Evolutionary conservation across 1,140 invertebrate genomes (phyloP).

Genomic region (Aradophagus sp.): DNA sequence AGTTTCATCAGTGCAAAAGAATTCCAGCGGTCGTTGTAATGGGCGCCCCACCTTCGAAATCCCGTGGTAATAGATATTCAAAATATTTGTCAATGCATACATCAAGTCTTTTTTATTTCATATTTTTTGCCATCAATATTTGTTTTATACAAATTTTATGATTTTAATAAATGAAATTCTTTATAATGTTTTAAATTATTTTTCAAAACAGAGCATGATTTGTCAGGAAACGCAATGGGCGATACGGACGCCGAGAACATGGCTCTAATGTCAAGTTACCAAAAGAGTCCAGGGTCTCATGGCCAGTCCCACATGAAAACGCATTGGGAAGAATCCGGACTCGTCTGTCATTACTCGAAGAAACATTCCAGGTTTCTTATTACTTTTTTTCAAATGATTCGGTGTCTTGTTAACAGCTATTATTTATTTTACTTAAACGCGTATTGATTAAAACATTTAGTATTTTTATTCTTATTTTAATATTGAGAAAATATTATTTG

Average conservation of each 20-base stretch:
- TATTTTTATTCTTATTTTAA: too few species aligned
- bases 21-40: conserved; percentile 86
- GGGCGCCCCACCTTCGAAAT: conserved; percentile 79
- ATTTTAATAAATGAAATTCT: too few species aligned
- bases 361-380: conserved; percentile 65
- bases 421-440: too few species aligned
- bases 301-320: conserved; percentile 79
- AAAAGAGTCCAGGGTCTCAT: conserved; percentile 65
- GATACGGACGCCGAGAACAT: conserved; percentile 72
- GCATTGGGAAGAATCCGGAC: conserved; percentile 80
- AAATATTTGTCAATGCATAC: too few species aligned
- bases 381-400: too few species aligned
- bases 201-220: conserved; percentile 80
- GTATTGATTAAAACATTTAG: too few species aligned
- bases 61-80: conserved; percentile 78
- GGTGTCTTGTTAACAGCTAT: too few species aligned
- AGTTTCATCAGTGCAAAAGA: conserved; percentile 89
- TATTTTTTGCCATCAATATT: too few species aligned
- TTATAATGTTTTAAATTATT: conserved; percentile 80
- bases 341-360: conserved; percentile 66
- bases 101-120: too few species aligned
- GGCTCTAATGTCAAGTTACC: conserved; percentile 63
- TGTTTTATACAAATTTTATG: too few species aligned
- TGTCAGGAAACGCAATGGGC: conserved; percentile 69
- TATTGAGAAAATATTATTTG: too few species aligned